These are phyloP conservation scores for Malurus leucopterus DNA, from an alignment of 2,797 vertebrate species.

Conservation along the genomic window DNA sequence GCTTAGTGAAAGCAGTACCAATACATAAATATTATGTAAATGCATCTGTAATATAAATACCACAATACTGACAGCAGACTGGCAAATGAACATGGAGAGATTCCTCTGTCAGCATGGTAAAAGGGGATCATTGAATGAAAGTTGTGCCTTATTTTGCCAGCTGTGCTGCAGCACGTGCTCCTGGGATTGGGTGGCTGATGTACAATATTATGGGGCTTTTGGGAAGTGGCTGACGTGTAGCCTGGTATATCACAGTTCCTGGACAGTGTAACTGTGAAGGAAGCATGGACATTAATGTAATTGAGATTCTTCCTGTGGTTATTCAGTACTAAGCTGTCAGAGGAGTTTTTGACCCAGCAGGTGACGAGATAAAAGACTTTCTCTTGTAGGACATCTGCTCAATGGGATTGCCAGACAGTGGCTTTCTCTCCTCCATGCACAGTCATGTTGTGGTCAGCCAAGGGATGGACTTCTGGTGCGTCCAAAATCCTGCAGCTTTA, in stretches of 20 bases:
- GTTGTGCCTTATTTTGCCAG: neutral
- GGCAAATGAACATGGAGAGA: neutral
- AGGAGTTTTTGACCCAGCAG: neutral
- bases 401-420: fast-evolving
- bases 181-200: neutral
- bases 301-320: neutral
- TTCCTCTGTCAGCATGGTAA: neutral
- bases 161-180: neutral
- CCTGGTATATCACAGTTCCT: neutral
- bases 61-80: neutral
- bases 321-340: neutral
- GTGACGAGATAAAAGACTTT: neutral
- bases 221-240: neutral
- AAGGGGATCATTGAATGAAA: neutral
- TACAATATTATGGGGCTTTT: neutral
- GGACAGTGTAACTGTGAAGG: neutral
- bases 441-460: neutral
- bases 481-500: neutral
- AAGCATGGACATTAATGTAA: neutral
- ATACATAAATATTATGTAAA: neutral
- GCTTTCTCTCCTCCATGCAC: neutral
- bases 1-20: neutral
- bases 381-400: neutral
- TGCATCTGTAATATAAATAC: neutral
- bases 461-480: fast-evolving